phyloP scores from a whole-genome alignment of 2,797 vertebrate species.

The Hapalemur alaotrensis region DNA sequence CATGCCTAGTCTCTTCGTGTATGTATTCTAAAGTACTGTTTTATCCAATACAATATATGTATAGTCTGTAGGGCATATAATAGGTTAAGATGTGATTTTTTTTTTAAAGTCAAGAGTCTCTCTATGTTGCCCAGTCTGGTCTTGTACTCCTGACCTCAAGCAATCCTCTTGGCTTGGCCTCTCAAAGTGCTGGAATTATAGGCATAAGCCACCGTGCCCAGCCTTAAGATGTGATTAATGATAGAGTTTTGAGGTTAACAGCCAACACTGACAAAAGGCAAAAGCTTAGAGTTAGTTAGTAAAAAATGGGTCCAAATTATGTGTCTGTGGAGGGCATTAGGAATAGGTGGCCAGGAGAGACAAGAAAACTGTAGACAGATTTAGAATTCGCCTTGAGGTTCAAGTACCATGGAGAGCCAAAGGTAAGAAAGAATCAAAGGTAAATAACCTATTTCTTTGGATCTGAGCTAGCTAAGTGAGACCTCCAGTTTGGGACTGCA shows the following conservation, averaged over 20 bases:
- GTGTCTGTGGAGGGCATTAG: neutral
- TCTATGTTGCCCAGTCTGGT: neutral
- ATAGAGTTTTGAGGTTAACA: neutral
- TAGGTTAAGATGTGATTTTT: neutral
- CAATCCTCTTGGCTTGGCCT: neutral
- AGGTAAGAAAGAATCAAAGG: neutral
- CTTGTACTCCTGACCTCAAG: neutral
- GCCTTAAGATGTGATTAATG: neutral
- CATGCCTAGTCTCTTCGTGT: neutral
- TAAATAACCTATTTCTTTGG: constrained; percentile 3
- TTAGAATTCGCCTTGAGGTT: neutral
- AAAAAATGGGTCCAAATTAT: neutral
- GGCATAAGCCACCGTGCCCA: neutral
- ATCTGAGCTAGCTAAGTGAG: constrained; percentile 18
- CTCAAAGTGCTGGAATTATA: no score
- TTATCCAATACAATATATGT: neutral
- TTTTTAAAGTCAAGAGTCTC: neutral
- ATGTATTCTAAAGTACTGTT: neutral
- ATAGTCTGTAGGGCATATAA: neutral
- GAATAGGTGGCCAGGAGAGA: neutral
- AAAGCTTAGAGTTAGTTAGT: constrained; percentile 2
- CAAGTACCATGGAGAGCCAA: neutral
- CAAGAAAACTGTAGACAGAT: neutral
- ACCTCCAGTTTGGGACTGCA: neutral
- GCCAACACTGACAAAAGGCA: neutral